Evolutionary conservation across 2,113 vertebrate species (phyloP), one percentile per base, ranked within the genome.

Genomic region (Xiphias gladius): DNA sequence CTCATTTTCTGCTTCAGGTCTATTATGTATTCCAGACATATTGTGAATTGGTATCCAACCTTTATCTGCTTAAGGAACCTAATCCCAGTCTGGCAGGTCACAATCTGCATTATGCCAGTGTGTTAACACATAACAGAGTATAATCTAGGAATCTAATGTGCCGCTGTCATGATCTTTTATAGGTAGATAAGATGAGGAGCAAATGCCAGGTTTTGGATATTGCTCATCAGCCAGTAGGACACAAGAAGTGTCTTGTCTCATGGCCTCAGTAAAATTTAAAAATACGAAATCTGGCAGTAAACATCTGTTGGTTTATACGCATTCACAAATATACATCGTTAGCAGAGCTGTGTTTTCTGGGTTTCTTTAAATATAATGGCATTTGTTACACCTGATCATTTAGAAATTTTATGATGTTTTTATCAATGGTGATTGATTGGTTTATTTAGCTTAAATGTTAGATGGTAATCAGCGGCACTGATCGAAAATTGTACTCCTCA

Each of bases 161-260:
- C 80, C 68, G 69, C 73, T 83, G 48, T 82, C 74, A 28, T 94
- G 84, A 89, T 92, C 78, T 80, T 59, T 86, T 84, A 88, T 80
- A 62, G 50, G 64, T 80, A 84, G 86, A 90, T 92, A 73, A 92
- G 58, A 73, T 62, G 39, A 78, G 55, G 68, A 63, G 72, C 52
- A 88, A 43, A 86, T 73, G 63, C 19, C 76, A 66, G 74, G 32
- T 86, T 93, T 80, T 65, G 83, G 72, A 68, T 68, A 69, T 79
- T 76, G 37, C n/a, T 68, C 73, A 55, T 76, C 82, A 69, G 41
- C 11, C 63, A 66, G 63, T 39, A 16, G 81, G 72, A 54, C 59
- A 61, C 64, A 57, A 39, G 67, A 73, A 63, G 50, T 32, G 61
- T 19, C 59, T 55, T 1, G 20, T 73, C 50, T 85, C 71, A 39